Evolutionary conservation across 1,140 invertebrate species (phyloP), one percentile per base, ranked within the genome.

Genomic region (Delia radicum): DNA sequence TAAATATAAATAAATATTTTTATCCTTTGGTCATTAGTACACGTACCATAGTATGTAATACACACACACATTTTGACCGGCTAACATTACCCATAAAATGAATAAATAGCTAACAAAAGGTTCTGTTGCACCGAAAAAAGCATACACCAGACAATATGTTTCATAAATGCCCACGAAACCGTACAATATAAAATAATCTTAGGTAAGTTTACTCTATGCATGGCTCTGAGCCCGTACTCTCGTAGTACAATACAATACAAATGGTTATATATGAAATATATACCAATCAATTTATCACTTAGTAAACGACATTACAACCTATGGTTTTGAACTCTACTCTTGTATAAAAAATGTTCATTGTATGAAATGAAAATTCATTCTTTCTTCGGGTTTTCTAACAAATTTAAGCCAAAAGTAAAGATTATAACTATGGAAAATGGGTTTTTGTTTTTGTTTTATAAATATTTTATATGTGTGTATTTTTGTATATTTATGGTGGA

Each of bases 81-180:
- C 29, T 33, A 37, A 69, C n/a, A 5, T 69, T 69, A 33, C n/a
- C 65, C 21, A 69, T 69, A 69, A 69, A 69, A 69, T 69, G 29
- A 31, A 33, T 37, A 69, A 69, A 69, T 69, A 69, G 65, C 65
- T 21, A 69, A 69, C 65, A 69, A 69, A 33, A 69, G 65, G 65
- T 69, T 31, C n/a, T n/a, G n/a, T n/a, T n/a, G n/a, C n/a, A n/a
- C n/a, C n/a, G n/a, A n/a, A 21, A 55, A 4, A 3, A 21, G 46
- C 46, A 55, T 18, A 55, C n/a, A 21, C 15, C 18, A 21, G 48
- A 55, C 0, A 55, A 55, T 55, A 55, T 55, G n/a, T 10, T 55
- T 6, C 24, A 55, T 4, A 55, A 21, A 21, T 55, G 5, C 8
- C 2, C 18, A 55, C 46, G 6, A 8, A 15, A 1, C 7, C n/a